Conservation (phyloP, 2,113 vertebrate species). For the Macrotis lagotis region DNA sequence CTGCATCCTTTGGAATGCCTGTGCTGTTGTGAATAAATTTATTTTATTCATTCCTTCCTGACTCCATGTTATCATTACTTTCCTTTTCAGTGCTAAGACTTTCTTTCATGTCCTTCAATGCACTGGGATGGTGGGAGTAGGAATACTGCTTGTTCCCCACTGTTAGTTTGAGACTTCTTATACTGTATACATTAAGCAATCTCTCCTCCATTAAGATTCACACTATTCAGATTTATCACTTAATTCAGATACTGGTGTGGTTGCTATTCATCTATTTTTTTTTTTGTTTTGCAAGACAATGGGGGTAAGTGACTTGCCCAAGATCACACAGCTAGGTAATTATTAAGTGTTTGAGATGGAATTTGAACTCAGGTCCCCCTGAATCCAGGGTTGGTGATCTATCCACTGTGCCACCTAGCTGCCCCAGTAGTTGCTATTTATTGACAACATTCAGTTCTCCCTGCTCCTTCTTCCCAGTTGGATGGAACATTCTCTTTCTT, state of each 20-base stretch:
- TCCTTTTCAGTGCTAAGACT: background rate
- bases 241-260: background rate
- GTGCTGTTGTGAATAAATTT: background rate
- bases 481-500: background rate
- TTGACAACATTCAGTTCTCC: background rate
- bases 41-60: background rate
- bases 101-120: background rate
- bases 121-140: background rate
- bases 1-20: background rate
- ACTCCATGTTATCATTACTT: background rate
- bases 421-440: background rate
- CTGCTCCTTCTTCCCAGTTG: background rate
- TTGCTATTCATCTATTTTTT: no score
- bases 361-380: no score
- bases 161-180: background rate
- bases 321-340: no score
- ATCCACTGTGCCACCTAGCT: no score
- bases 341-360: no score
- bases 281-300: no score
- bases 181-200: background rate
- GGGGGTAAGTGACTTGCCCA: no score
- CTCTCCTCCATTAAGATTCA: background rate
- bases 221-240: background rate
- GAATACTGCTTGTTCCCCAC: background rate
- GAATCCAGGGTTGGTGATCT: no score